Conservation (phyloP, 2,797 vertebrate genomes). For the Remorina albescens region DNA sequence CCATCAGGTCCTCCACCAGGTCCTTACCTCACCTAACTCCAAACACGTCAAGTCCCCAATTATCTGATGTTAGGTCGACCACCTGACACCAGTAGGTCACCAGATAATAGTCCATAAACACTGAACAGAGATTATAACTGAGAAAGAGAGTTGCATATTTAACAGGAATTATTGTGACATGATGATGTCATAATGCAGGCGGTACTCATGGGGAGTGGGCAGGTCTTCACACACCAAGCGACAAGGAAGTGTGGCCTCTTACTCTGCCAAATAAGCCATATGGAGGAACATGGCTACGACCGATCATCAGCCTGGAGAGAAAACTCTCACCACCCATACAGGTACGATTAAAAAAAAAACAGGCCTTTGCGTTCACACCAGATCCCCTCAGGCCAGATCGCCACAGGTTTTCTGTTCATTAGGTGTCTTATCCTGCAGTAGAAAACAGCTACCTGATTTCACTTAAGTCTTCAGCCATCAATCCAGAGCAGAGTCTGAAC, state of each 20-base stretch:
- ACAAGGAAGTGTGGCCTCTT: conserved; percentile 6
- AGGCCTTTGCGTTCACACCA: no score
- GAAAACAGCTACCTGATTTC: neutral
- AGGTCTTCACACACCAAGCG: neutral
- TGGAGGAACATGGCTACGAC: conserved; percentile 5
- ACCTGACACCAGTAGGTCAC: no score
- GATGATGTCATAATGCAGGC: conserved; percentile 5
- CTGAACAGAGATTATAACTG: no score
- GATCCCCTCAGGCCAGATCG: no score
- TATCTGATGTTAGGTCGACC: no score
- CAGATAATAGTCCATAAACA: no score
- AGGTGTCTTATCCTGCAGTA: no score
- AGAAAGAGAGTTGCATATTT: neutral
- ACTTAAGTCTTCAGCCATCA: neutral
- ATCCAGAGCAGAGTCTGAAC: neutral
- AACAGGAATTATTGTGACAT: neutral
- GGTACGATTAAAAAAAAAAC: no score
- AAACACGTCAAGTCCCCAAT: no score
- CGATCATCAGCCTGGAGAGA: conserved; percentile 16
- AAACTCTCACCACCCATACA: neutral
- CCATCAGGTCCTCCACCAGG: no score
- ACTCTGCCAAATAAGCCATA: neutral
- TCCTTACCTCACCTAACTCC: no score
- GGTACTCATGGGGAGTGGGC: conserved; percentile 23
- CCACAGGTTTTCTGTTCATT: no score